Percentiles rank a stretch among this genome's conserved stretches.
phyloP scores from a whole-genome alignment of 1,140 invertebrate genomes.

The Pygmarrhopalites habei region DNA sequence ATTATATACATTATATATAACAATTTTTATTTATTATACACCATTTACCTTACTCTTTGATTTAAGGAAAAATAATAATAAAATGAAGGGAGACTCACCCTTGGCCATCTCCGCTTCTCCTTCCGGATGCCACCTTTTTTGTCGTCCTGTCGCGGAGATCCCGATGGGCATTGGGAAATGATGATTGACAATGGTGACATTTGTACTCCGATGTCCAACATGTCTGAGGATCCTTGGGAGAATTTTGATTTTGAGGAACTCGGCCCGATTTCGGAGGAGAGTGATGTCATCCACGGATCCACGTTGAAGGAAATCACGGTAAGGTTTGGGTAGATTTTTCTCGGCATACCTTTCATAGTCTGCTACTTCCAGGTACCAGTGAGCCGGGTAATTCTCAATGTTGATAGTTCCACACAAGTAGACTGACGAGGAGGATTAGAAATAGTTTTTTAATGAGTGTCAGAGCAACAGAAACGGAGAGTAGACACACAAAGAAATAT shows the following conservation, averaged over 20 bases:
- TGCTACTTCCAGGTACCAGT: too few species aligned
- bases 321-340: neutral
- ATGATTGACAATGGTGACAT: slow-evolving; percentile 58
- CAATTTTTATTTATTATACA: too few species aligned
- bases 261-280: neutral
- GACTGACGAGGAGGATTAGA: too few species aligned
- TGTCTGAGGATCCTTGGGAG: slow-evolving; percentile 70
- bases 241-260: slow-evolving; percentile 45
- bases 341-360: neutral
- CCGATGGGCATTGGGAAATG: slow-evolving; percentile 71
- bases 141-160: slow-evolving; percentile 85
- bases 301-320: neutral
- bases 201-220: slow-evolving; percentile 58
- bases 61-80: too few species aligned
- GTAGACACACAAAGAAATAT: too few species aligned
- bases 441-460: too few species aligned
- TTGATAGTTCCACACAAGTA: too few species aligned
- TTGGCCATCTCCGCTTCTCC: slow-evolving; percentile 77
- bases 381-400: too few species aligned
- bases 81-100: too few species aligned
- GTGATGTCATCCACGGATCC: slow-evolving; percentile 7
- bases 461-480: too few species aligned
- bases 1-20: too few species aligned
- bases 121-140: slow-evolving; percentile 81
- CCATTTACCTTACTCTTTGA: too few species aligned